A percentile compares a stretch with the other conserved stretches of the same genome.
Evolutionary conservation across 2,113 vertebrate species (phyloP).

Genomic region (Jacana jacana): DNA sequence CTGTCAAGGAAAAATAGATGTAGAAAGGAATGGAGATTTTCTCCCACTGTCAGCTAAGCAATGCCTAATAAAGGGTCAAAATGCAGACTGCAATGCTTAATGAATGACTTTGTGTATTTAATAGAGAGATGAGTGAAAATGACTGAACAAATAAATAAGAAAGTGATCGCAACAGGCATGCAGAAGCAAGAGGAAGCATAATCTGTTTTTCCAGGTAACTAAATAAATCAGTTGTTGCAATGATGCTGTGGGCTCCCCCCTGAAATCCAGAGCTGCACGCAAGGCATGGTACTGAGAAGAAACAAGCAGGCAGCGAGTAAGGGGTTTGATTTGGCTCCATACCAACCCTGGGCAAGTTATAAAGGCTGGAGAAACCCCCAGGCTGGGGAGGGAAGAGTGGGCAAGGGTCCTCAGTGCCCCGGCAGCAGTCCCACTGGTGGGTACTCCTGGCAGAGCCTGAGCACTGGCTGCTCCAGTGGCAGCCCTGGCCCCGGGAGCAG

Average conservation of each 20-base stretch:
- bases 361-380: background rate
- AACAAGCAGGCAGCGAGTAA: fast-evolving
- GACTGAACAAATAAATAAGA: background rate
- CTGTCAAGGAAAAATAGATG: background rate
- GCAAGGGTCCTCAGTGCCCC: background rate
- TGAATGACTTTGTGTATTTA: background rate
- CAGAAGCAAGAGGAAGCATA: background rate
- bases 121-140: background rate
- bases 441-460: background rate
- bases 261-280: fast-evolving
- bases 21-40: background rate
- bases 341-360: background rate
- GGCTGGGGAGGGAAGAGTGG: background rate
- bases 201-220: background rate
- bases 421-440: too few relatives aligned
- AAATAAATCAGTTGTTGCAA: fast-evolving
- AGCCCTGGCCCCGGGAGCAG: background rate
- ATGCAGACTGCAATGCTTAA: fast-evolving
- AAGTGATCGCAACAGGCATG: background rate
- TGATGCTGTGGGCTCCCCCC: background rate
- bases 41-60: background rate
- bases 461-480: background rate
- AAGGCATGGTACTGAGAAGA: fast-evolving
- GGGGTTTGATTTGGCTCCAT: background rate
- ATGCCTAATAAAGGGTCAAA: background rate